Evolutionary conservation across 2,797 vertebrate genomes (phyloP).

Genomic region (Emydoidea blandingii): DNA sequence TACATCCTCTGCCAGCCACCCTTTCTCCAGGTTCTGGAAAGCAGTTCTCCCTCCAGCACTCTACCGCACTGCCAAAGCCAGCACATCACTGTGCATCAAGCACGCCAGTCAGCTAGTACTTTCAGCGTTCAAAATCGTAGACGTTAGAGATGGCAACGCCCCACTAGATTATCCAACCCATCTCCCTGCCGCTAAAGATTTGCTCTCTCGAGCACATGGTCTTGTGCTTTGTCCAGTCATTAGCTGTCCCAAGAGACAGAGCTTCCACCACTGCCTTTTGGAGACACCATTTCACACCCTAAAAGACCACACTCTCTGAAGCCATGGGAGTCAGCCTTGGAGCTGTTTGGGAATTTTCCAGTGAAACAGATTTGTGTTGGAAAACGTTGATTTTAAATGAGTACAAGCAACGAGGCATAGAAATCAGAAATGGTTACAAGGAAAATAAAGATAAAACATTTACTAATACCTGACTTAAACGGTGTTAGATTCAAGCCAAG

Average conservation of each 20-base stretch:
- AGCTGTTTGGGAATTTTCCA: no score
- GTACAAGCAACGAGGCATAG: no score
- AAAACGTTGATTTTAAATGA: no score
- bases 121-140: neutral
- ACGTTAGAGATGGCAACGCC: neutral
- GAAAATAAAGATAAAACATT: no score
- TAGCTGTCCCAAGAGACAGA: neutral
- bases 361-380: no score
- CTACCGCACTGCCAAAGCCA: neutral
- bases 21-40: neutral
- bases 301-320: no score
- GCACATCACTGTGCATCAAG: neutral
- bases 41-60: neutral
- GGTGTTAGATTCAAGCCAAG: no score
- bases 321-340: no score
- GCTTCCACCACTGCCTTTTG: neutral
- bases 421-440: no score
- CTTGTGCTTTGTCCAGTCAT: neutral
- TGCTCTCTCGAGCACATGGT: neutral
- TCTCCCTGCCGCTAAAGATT: neutral
- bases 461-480: no score
- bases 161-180: neutral
- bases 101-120: neutral
- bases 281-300: no score
- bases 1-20: neutral